A percentile compares a stretch with the other conserved stretches of the same genome.
These are phyloP conservation scores for Zosterops borbonicus DNA, from an alignment of 2,113 vertebrate species.

Conservation along the genomic window DNA sequence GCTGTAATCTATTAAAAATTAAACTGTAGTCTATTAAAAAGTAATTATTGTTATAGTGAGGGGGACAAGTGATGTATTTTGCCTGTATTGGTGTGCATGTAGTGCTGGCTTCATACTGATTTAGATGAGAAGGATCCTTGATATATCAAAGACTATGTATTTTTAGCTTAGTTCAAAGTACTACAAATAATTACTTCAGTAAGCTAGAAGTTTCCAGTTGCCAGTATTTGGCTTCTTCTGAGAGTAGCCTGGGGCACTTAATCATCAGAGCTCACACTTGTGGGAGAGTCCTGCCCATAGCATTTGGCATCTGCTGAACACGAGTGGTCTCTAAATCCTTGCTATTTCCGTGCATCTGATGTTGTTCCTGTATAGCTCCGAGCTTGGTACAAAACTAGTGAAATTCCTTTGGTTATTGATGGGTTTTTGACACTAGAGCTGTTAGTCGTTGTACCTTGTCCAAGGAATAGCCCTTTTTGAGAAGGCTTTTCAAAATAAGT, in stretches of 20 bases:
- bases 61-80: neutral
- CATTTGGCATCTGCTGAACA: neutral
- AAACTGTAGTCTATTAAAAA: neutral
- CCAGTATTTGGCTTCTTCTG: neutral
- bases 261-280: neutral
- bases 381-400: neutral
- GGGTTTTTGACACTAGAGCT: neutral
- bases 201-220: neutral
- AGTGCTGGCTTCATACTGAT: neutral
- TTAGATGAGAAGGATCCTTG: neutral
- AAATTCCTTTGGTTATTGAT: neutral
- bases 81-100: neutral
- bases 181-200: neutral
- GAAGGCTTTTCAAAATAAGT: neutral
- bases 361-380: neutral
- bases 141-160: neutral
- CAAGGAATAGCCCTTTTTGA: neutral
- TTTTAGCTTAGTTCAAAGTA: neutral
- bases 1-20: neutral
- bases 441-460: neutral
- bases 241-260: neutral
- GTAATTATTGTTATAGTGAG: neutral
- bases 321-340: neutral
- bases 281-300: neutral
- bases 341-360: neutral